Percentiles rank a stretch among this genome's conserved stretches.
Conservation (phyloP, 2,797 vertebrate genomes). For the Ptychadena robeensis region DNA sequence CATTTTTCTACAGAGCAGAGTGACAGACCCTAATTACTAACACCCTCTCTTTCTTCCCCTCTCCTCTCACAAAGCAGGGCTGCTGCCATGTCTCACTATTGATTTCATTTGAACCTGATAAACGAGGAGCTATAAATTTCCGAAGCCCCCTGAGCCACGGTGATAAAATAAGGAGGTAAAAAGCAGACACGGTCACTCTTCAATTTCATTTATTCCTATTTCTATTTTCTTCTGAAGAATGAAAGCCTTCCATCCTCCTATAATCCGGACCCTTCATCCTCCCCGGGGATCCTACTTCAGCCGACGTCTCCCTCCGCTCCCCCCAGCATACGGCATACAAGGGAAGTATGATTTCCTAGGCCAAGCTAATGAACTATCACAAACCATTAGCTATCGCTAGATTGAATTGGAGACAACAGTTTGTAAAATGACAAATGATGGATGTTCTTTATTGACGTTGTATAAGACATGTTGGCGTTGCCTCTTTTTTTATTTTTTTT, state of each 20-base stretch:
- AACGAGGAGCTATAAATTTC: constrained; percentile 49
- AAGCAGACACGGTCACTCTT: neutral
- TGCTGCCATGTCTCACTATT: constrained; percentile 38
- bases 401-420: constrained; percentile 23
- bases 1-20: neutral
- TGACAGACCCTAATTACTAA: neutral
- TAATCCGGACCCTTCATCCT: constrained; percentile 37
- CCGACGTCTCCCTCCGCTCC: constrained; percentile 23
- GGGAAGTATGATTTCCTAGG: neutral
- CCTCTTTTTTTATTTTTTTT: neutral
- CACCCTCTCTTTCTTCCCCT: too few relatives aligned
- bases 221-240: constrained; percentile 26
- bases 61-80: constrained; percentile 2
- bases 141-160: constrained; percentile 21
- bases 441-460: constrained; percentile 17
- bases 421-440: constrained; percentile 13
- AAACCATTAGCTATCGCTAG: constrained; percentile 1
- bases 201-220: constrained; percentile 24
- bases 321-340: constrained; percentile 16
- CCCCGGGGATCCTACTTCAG: neutral
- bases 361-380: constrained; percentile 21
- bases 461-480: neutral
- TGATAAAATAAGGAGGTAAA: constrained; percentile 27
- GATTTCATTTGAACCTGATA: constrained; percentile 59
- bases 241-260: constrained; percentile 34